phyloP scores from a whole-genome alignment of 2,113 vertebrate species.

The Sylvicapra grimmia region DNA sequence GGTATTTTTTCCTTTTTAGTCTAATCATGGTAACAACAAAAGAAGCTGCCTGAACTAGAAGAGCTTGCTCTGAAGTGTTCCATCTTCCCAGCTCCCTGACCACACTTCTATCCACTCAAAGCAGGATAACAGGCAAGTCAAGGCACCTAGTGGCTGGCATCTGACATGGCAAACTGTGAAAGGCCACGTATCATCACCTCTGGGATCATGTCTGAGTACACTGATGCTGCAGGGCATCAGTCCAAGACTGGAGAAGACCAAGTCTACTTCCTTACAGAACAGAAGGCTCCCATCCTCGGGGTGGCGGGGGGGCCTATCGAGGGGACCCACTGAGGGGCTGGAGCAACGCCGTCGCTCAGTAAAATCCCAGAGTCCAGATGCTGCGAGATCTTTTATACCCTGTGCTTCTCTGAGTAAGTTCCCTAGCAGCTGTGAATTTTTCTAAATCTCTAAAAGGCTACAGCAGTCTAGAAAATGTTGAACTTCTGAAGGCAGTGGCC shows the following conservation, averaged over 20 bases:
- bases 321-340: not conserved
- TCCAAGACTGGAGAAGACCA: not conserved
- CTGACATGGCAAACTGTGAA: not conserved
- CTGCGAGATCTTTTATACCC: not conserved
- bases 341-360: fast-evolving
- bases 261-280: not conserved
- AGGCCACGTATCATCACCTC: not conserved
- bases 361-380: not conserved
- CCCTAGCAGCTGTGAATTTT: not conserved
- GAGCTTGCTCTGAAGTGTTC: not conserved
- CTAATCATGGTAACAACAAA: not conserved
- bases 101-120: not conserved
- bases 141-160: not conserved
- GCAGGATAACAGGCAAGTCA: not conserved
- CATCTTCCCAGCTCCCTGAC: not conserved
- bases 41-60: not conserved
- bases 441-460: not conserved
- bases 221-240: fast-evolving
- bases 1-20: not conserved
- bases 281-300: fast-evolving
- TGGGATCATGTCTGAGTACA: not conserved
- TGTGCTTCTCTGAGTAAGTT: not conserved
- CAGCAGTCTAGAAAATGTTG: not conserved
- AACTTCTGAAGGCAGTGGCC: not conserved
- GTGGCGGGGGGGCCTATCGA: fast-evolving